Percentiles rank a stretch among this genome's conserved stretches.
phyloP scores from a whole-genome alignment of 2,113 vertebrate species.

The Chaetops frenatus region DNA sequence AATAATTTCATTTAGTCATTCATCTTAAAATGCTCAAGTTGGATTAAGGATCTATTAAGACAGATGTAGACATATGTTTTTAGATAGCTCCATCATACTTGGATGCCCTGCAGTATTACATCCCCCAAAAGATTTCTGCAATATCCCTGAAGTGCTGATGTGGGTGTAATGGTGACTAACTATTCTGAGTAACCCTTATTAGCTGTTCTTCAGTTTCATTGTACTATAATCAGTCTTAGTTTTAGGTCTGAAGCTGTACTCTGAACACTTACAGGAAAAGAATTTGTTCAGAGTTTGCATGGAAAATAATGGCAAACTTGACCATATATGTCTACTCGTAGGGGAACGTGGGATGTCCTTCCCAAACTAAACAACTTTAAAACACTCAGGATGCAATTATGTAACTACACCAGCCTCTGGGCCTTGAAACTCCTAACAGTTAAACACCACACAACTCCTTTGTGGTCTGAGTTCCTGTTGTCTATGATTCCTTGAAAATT shows the following conservation, averaged over 20 bases:
- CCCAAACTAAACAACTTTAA: not conserved
- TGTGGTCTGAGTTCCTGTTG: not conserved
- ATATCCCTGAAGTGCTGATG: not conserved
- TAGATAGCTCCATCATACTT: accelerated
- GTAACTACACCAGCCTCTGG: not conserved
- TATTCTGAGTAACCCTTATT: constrained; percentile 6
- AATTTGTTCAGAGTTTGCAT: not conserved
- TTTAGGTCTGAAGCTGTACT: not conserved
- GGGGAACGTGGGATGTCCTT: not conserved
- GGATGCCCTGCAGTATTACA: not conserved
- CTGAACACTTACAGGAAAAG: not conserved
- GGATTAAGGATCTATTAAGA: not conserved
- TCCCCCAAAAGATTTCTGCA: not conserved
- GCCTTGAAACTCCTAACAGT: not conserved
- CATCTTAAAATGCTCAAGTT: not conserved
- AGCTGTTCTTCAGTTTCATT: not conserved
- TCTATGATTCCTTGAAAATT: not conserved
- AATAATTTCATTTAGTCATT: not conserved
- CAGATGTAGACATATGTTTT: not conserved
- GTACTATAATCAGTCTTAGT: not conserved
- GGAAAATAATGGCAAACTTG: not conserved
- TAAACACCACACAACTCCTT: not conserved
- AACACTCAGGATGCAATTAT: not conserved
- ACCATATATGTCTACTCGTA: not conserved
- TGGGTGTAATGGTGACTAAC: constrained; percentile 30